A percentile compares a stretch with the other conserved stretches of the same genome.
Conservation (phyloP, 2,113 vertebrate genomes). For the Ochotona curzoniae region DNA sequence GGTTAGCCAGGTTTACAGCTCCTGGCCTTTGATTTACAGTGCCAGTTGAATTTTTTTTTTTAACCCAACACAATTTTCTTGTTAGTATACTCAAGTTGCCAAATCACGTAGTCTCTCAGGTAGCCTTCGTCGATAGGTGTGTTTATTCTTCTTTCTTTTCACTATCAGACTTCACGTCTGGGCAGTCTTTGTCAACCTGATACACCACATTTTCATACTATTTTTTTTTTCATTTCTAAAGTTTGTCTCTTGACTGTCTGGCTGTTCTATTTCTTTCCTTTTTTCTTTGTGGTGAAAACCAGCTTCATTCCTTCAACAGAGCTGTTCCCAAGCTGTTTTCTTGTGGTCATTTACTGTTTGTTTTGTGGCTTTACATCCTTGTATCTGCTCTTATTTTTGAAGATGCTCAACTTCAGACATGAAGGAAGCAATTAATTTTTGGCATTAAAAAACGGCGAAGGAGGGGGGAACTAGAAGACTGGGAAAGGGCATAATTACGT, state of each 20-base stretch:
- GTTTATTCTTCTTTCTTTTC: not conserved
- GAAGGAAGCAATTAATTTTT: slow-evolving; percentile 41
- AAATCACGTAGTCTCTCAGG: not conserved
- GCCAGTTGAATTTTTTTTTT: not conserved
- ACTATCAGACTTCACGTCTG: not conserved
- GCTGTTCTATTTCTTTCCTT: not conserved
- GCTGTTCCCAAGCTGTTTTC: not conserved
- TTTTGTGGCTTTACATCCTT: slow-evolving; percentile 19
- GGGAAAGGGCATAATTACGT: not conserved
- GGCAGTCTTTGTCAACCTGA: not conserved
- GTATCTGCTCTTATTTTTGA: slow-evolving; percentile 41
- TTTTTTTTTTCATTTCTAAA: not conserved
- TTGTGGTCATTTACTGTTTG: not conserved
- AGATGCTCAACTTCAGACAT: slow-evolving; percentile 12
- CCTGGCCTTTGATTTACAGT: not conserved
- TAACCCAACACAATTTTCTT: not conserved
- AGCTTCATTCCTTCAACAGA: not conserved
- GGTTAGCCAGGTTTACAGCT: too few species aligned
- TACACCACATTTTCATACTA: not conserved
- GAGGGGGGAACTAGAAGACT: not conserved
- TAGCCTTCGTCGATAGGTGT: not conserved
- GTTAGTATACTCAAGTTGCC: not conserved
- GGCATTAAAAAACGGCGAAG: not conserved
- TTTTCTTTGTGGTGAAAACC: not conserved
- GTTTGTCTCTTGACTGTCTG: not conserved